These are phyloP conservation scores for Lepidurus arcticus DNA, from an alignment of 1,140 invertebrate genomes.

Conservation along the genomic window DNA sequence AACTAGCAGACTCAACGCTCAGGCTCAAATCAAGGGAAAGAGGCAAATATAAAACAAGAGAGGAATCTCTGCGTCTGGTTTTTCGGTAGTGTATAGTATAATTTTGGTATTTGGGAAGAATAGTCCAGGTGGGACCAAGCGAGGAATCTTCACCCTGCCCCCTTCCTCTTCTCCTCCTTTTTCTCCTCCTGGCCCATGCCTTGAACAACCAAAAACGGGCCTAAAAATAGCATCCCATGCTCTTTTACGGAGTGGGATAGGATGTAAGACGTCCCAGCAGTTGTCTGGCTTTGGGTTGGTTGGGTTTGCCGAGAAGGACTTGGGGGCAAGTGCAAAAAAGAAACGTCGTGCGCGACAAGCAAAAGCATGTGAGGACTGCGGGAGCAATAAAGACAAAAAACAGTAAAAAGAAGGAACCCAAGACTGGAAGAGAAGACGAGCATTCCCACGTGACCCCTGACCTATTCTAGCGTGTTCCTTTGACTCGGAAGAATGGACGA, in stretches of 20 bases:
- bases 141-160: background rate
- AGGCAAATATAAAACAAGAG: slow-evolving; percentile 6
- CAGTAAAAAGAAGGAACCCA: background rate
- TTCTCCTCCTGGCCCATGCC: background rate
- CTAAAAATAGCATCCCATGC: background rate
- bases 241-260: slow-evolving; percentile 1
- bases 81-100: background rate
- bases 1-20: slow-evolving; percentile 19
- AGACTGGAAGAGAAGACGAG: background rate
- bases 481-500: background rate
- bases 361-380: background rate
- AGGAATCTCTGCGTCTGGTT: background rate
- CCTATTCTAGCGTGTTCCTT: background rate
- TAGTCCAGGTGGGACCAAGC: slow-evolving; percentile 20
- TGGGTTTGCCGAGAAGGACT: background rate
- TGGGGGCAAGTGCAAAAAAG: slow-evolving; percentile 3
- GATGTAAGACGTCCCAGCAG: background rate
- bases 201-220: background rate
- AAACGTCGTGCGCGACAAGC: slow-evolving; percentile 7
- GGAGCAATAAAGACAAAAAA: background rate
- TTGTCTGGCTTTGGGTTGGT: slow-evolving; percentile 8
- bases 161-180: background rate
- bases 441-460: background rate
- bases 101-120: slow-evolving; percentile 11
- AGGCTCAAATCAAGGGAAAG: background rate